phyloP scores from a whole-genome alignment of 2,113 vertebrate genomes.

The Sinocyclocheilus anshuiensis region DNA sequence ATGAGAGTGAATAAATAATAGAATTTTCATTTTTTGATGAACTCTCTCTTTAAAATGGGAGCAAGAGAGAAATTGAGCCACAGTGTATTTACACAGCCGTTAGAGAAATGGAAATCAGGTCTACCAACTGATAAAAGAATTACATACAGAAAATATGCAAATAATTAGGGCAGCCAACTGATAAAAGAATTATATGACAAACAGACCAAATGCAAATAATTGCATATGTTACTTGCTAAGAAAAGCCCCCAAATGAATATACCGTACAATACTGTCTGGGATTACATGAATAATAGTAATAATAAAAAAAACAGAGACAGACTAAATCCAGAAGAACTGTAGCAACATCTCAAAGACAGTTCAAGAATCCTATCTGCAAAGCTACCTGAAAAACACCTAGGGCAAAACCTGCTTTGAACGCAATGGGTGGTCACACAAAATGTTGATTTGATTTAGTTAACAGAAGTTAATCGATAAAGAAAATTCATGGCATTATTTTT shows the following conservation, averaged over 20 bases:
- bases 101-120: neutral
- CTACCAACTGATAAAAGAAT: neutral
- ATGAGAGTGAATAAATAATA: neutral
- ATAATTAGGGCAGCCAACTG: neutral
- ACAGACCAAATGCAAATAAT: neutral
- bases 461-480: too few relatives aligned
- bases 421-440: too few relatives aligned
- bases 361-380: too few relatives aligned
- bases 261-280: too few relatives aligned
- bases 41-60: neutral
- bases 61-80: neutral
- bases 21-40: neutral
- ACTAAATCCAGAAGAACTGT: too few relatives aligned
- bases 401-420: too few relatives aligned
- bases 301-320: too few relatives aligned
- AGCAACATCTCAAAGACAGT: too few relatives aligned
- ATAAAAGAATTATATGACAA: neutral
- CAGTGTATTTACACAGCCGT: neutral
- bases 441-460: too few relatives aligned
- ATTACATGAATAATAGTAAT: too few relatives aligned
- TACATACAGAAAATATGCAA: neutral
- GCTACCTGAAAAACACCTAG: too few relatives aligned
- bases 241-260: neutral
- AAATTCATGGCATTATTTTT: too few relatives aligned
- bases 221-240: neutral